These are phyloP conservation scores for Marasmarcha lunaedactyla DNA, from an alignment of 2,888 invertebrate species.

Conservation along the genomic window DNA sequence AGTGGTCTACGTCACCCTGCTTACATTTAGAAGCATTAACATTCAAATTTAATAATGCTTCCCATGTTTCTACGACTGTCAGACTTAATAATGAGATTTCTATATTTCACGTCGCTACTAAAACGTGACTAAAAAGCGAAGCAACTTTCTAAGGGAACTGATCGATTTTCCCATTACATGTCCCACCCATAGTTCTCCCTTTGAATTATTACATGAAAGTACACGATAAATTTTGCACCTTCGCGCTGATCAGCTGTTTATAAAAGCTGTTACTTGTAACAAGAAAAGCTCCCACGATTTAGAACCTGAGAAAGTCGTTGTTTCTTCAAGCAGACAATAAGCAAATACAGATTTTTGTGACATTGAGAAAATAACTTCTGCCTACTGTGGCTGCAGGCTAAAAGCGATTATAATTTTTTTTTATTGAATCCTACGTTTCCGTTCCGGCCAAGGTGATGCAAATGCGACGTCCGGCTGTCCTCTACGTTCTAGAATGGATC, in stretches of 20 bases:
- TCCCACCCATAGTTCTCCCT: too few relatives aligned
- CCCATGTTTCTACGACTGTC: background rate
- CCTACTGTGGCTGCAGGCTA: too few relatives aligned
- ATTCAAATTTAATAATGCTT: background rate
- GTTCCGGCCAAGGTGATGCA: constrained; percentile 37
- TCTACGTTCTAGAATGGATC: constrained; percentile 27
- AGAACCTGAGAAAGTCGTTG: too few relatives aligned
- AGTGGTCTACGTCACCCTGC: too few relatives aligned
- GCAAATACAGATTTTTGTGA: too few relatives aligned
- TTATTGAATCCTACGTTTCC: constrained; percentile 1
- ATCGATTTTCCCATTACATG: too few relatives aligned
- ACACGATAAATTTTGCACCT: background rate
- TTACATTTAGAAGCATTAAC: too few relatives aligned
- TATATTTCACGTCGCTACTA: background rate
- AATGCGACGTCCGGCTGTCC: constrained; percentile 23
- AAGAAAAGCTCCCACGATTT: background rate
- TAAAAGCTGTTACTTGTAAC: too few relatives aligned
- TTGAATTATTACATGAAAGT: background rate
- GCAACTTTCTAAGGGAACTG: background rate
- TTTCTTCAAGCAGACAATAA: too few relatives aligned
- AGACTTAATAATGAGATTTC: background rate
- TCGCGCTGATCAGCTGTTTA: background rate
- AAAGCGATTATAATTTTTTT: background rate
- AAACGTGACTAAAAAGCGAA: constrained; percentile 1
- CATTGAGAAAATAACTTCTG: too few relatives aligned